Base-by-base conservation (phyloP, 2,888 invertebrate species). In the Eledone cirrhosa region DNA sequence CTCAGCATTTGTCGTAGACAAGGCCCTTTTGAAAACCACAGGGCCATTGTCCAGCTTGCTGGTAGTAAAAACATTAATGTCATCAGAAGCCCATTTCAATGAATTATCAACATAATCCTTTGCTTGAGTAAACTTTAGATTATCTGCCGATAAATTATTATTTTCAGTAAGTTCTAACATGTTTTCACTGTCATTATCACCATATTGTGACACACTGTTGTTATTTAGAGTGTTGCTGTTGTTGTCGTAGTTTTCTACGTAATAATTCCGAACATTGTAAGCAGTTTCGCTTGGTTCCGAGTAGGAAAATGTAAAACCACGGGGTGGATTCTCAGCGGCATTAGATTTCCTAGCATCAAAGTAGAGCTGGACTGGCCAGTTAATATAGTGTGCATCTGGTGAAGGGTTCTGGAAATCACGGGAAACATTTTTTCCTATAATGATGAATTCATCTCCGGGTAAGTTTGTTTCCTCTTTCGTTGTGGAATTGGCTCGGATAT, bases 251-350 rank as follows among this genome's bases (percentile, higher is more conserved):
- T 84, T 82, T 13, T 85, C 85, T n/a, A 83, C 81, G 16, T 83
- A 80, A 59, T 82, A 85, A n/a, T 79, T 78, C 22, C 84, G 77
- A n/a, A 77, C 76, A 22, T 77, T 75, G 41, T 82, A 81, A 41
- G 85, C 80, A 1, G 83, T 85, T 5, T 79, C 80, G 16, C 83
- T 78, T 31, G 85, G 83, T 79, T 85, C 85, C 0, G 84, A 84
- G 24, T 80, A 78, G 14, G 85, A 82, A 80, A 84, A 85, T 16
- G 80, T 82, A 78, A 85, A 82, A 22, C 83, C 81, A 7, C 80
- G 78, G 1, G 81, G 80, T 7, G 67, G 31, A 24, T 75, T 48
- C 19, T 80, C 75, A 8, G 69, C 59, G 5, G 75, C 80, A 27
- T 78, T 59, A 0, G 80, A 80, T 13, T 67, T 24, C 13, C 47